Percentiles rank a stretch among this genome's conserved stretches.
phyloP scores from a whole-genome alignment of 1,140 invertebrate genomes.

The Oryzaephilus surinamensis region DNA sequence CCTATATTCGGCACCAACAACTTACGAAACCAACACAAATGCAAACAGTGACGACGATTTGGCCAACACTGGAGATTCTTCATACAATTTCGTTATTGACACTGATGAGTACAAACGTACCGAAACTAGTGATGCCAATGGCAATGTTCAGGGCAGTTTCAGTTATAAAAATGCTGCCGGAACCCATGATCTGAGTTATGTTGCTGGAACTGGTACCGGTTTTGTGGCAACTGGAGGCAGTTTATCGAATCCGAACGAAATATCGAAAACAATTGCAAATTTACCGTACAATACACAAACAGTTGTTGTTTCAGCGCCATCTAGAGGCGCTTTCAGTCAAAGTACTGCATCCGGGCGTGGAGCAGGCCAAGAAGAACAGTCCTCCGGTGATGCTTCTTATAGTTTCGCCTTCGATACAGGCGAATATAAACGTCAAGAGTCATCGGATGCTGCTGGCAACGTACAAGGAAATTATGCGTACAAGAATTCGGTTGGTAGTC shows the following conservation, averaged over 20 bases:
- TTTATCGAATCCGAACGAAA: conserved; percentile 2
- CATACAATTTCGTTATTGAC: conserved; percentile 19
- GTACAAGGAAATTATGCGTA: conserved; percentile 23
- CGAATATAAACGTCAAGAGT: conserved; percentile 16
- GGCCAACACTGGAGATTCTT: conserved; percentile 12
- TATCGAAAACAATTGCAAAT: too few relatives aligned
- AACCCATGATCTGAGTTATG: conserved; percentile 16
- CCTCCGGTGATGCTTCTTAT: conserved; percentile 18
- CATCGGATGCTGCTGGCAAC: conserved; percentile 24
- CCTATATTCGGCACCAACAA: not conserved
- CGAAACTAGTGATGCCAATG: conserved; percentile 21
- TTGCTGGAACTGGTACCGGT: conserved; percentile 16
- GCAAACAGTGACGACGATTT: conserved; percentile 1
- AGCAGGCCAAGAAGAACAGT: not conserved
- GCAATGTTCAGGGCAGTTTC: conserved; percentile 26
- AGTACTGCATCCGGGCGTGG: not conserved
- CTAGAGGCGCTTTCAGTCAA: conserved; percentile 1
- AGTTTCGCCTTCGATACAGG: conserved; percentile 21
- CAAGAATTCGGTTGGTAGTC: conserved; percentile 17
- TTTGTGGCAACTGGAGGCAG: conserved; percentile 17
- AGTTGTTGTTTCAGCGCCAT: not conserved
- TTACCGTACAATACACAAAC: not conserved
- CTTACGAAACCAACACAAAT: not conserved
- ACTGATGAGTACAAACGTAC: conserved; percentile 20
- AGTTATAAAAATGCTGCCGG: conserved; percentile 19